These are phyloP conservation scores for Ormyrus rosae DNA, from an alignment of 2,888 invertebrate species.

Conservation along the genomic window DNA sequence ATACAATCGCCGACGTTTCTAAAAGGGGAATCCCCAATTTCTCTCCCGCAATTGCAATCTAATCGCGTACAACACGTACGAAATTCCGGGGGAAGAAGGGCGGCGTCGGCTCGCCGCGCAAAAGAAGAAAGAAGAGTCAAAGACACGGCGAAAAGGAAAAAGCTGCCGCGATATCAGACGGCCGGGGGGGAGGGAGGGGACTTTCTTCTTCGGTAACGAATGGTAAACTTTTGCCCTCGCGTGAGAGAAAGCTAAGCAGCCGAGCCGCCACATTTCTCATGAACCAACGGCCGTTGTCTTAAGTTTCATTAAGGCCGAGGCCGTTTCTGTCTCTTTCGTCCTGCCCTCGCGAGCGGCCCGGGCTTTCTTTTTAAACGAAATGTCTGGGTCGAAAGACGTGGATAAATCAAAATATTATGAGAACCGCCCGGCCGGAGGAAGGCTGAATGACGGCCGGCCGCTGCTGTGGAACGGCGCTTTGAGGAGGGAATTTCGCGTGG, in stretches of 20 bases:
- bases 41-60: neutral
- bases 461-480: slow-evolving; percentile 6
- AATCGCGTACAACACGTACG: neutral
- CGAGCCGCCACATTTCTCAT: slow-evolving; percentile 39
- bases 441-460: neutral
- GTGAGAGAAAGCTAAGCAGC: slow-evolving; percentile 36
- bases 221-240: slow-evolving; percentile 51
- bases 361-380: slow-evolving; percentile 29
- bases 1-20: too few relatives aligned
- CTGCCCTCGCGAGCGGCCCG: neutral
- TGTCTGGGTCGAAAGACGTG: slow-evolving; percentile 28
- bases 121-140: slow-evolving; percentile 3
- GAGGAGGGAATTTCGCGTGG: neutral
- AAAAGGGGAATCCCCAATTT: neutral
- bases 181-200: neutral
- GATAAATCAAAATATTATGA: slow-evolving; percentile 52
- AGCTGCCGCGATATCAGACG: neutral
- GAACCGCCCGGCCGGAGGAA: neutral
- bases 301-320: slow-evolving; percentile 56
- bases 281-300: slow-evolving; percentile 45
- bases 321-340: slow-evolving; percentile 44
- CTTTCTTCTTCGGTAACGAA: slow-evolving; percentile 46
- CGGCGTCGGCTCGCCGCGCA: neutral
- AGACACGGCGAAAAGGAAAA: slow-evolving; percentile 6
- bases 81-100: neutral